These are phyloP conservation scores for Bathynomus jamesi DNA, from an alignment of 1,140 invertebrate genomes.

Conservation along the genomic window DNA sequence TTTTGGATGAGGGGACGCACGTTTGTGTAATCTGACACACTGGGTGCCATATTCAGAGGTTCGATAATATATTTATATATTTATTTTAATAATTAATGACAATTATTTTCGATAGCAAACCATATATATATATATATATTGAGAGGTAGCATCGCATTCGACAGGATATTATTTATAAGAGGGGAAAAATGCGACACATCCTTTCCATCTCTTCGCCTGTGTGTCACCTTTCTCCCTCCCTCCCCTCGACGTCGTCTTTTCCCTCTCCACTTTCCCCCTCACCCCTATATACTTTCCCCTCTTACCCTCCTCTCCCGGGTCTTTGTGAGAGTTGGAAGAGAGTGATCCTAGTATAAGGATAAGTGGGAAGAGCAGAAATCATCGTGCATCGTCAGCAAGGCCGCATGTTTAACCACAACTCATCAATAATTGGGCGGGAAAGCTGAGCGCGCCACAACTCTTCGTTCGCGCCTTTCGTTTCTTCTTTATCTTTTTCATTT, in stretches of 20 bases:
- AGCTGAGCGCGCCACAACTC: not conserved
- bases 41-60: too few relatives aligned
- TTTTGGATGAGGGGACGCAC: too few relatives aligned
- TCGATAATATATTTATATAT: too few relatives aligned
- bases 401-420: not conserved
- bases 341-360: not conserved
- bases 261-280: not conserved
- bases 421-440: slow-evolving; percentile 1
- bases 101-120: too few relatives aligned
- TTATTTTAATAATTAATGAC: too few relatives aligned
- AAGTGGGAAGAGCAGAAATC: slow-evolving; percentile 1
- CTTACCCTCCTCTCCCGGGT: not conserved
- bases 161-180: not conserved
- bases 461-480: not conserved
- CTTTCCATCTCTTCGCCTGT: not conserved
- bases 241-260: too few relatives aligned
- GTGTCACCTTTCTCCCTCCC: not conserved
- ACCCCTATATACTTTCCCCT: not conserved
- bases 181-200: not conserved
- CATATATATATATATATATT: too few relatives aligned
- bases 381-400: not conserved
- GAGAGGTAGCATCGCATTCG: not conserved
- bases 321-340: not conserved
- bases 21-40: too few relatives aligned
- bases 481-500: not conserved